Percentiles rank a stretch among this genome's conserved stretches.
phyloP scores from a whole-genome alignment of 2,888 invertebrate genomes.

The Stenurella melanura region DNA sequence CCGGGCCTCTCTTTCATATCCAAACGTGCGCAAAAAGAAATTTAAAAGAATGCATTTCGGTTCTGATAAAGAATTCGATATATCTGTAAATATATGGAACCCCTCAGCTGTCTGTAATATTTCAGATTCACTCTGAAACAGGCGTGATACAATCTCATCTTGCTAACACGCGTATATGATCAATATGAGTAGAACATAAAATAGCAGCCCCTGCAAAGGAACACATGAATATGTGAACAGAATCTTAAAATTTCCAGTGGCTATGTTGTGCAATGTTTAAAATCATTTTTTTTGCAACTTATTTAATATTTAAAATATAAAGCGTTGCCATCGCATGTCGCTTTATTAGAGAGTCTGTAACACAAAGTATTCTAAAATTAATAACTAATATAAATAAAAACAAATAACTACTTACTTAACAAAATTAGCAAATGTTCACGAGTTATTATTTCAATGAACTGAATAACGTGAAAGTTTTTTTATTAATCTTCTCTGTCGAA shows the following conservation, averaged over 20 bases:
- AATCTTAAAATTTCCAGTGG: not conserved
- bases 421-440: no score
- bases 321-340: no score
- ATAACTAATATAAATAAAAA: no score
- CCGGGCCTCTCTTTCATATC: constrained; percentile 39
- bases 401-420: no score
- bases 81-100: constrained; percentile 62
- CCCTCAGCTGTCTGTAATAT: constrained; percentile 64
- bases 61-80: constrained; percentile 60
- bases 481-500: no score
- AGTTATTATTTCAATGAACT: no score
- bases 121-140: constrained; percentile 59
- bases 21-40: constrained; percentile 46
- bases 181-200: constrained; percentile 58
- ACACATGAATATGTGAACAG: constrained; percentile 28
- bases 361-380: no score
- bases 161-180: constrained; percentile 64
- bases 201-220: constrained; percentile 32
- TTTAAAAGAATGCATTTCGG: constrained; percentile 55
- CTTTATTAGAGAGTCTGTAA: no score
- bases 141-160: constrained; percentile 65
- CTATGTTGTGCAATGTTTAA: not conserved
- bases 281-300: not conserved
- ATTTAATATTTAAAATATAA: not conserved
- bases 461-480: no score